Conservation (phyloP, 2,888 invertebrate genomes). For the Drosophila nigricruria region DNA sequence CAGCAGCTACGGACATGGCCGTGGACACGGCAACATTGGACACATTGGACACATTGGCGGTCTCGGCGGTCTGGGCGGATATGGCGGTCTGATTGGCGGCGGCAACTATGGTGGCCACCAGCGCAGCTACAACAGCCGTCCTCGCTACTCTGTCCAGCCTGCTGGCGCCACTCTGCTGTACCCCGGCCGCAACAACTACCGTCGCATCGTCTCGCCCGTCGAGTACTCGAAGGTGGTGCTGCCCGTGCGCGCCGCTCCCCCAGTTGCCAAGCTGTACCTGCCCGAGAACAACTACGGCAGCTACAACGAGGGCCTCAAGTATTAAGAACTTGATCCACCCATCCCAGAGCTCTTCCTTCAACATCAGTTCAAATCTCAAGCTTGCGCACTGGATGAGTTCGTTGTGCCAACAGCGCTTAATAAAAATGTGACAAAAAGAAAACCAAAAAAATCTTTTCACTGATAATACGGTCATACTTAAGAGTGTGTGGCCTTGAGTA, state of each 20-base stretch:
- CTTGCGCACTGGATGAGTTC: conserved; percentile 26
- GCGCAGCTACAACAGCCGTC: conserved; percentile 31
- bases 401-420: conserved; percentile 34
- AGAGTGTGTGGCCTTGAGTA: conserved; percentile 13
- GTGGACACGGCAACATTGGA: conserved; percentile 1
- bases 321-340: conserved; percentile 24
- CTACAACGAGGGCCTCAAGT: conserved; percentile 32
- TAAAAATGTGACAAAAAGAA: conserved; percentile 29
- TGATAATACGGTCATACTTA: conserved; percentile 10
- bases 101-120: conserved; percentile 6
- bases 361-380: neutral
- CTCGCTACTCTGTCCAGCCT: conserved; percentile 61
- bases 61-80: conserved; percentile 1
- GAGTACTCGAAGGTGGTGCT: conserved; percentile 74
- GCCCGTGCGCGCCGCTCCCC: conserved; percentile 68
- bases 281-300: conserved; percentile 63
- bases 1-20: conserved; percentile 5
- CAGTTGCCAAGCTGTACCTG: conserved; percentile 78
- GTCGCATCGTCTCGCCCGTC: conserved; percentile 65
- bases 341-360: neutral
- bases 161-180: conserved; percentile 71
- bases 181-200: conserved; percentile 75
- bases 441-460: conserved; percentile 1
- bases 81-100: neutral
- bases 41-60: neutral